A percentile compares a stretch with the other conserved stretches of the same genome.
phyloP scores from a whole-genome alignment of 2,113 vertebrate species.

The Thunnus maccoyii region DNA sequence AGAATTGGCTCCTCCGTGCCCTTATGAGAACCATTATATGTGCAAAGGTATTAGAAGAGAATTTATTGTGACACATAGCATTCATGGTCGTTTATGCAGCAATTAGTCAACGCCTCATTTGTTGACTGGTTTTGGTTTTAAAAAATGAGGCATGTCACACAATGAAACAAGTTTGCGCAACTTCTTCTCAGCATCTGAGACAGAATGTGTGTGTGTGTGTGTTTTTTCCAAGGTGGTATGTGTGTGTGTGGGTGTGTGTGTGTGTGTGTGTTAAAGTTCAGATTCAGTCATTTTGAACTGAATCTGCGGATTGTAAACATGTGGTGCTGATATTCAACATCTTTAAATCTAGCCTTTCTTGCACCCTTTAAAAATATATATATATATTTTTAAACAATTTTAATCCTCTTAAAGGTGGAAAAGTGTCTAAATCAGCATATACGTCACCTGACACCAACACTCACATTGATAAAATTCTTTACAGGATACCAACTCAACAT shows the following conservation, averaged over 20 bases:
- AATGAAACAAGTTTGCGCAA: slow-evolving; percentile 24
- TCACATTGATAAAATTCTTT: too few relatives aligned
- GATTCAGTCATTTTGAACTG: background rate
- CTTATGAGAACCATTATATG: slow-evolving; percentile 27
- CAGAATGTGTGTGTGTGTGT: slow-evolving; percentile 5
- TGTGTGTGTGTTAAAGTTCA: background rate
- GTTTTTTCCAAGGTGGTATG: background rate
- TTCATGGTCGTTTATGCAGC: slow-evolving; percentile 1
- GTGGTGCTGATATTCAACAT: background rate
- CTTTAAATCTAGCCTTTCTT: background rate
- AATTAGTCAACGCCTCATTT: slow-evolving; percentile 38
- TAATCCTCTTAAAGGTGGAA: too few relatives aligned
- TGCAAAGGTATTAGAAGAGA: slow-evolving; percentile 19
- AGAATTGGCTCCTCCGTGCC: slow-evolving; percentile 19
- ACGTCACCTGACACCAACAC: background rate
- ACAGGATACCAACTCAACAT: background rate
- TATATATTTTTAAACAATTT: too few relatives aligned
- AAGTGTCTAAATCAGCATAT: background rate
- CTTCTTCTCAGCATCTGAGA: background rate
- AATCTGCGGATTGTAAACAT: background rate
- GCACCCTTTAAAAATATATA: too few relatives aligned
- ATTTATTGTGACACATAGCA: background rate
- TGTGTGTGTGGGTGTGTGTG: background rate
- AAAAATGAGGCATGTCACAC: slow-evolving; percentile 3
- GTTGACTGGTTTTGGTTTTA: slow-evolving; percentile 10